These are phyloP conservation scores for Electrona antarctica DNA, from an alignment of 2,113 vertebrate species.

Conservation along the genomic window DNA sequence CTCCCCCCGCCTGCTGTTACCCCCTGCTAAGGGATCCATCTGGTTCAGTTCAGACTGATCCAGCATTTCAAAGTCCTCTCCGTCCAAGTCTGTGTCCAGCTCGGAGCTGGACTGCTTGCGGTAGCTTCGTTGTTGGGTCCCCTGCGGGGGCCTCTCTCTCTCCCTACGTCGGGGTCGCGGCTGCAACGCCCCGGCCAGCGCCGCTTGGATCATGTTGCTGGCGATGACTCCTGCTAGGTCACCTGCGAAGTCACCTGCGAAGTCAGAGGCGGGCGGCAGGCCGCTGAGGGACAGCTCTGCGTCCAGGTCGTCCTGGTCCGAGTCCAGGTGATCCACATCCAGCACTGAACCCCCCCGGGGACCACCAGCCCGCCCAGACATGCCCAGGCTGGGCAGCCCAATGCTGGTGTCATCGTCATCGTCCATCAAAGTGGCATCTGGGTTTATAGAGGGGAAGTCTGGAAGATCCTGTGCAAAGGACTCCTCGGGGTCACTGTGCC, in stretches of 20 bases:
- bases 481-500: constrained; percentile 95
- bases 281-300: constrained; percentile 77
- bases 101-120: constrained; percentile 89
- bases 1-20: constrained; percentile 45
- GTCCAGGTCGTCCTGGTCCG: constrained; percentile 80
- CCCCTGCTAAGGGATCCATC: constrained; percentile 86
- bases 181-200: constrained; percentile 84
- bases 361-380: constrained; percentile 49
- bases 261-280: constrained; percentile 75
- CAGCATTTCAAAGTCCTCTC: constrained; percentile 97
- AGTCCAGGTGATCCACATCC: constrained; percentile 79
- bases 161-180: constrained; percentile 71
- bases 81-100: constrained; percentile 93
- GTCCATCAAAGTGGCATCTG: constrained; percentile 87
- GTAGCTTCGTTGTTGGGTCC: constrained; percentile 64
- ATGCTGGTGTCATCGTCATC: constrained; percentile 96
- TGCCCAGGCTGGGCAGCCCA: constrained; percentile 85
- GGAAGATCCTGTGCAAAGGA: constrained; percentile 93
- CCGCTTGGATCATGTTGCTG: constrained; percentile 92
- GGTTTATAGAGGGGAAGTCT: constrained; percentile 96
- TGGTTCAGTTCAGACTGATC: constrained; percentile 96
- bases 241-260: constrained; percentile 82
- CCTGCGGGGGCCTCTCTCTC: constrained; percentile 65
- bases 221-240: constrained; percentile 86
- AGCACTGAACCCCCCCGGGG: constrained; percentile 66